Percentiles rank a stretch among this genome's conserved stretches.
Conservation (phyloP, 2,113 vertebrate genomes). For the Bettongia penicillata region DNA sequence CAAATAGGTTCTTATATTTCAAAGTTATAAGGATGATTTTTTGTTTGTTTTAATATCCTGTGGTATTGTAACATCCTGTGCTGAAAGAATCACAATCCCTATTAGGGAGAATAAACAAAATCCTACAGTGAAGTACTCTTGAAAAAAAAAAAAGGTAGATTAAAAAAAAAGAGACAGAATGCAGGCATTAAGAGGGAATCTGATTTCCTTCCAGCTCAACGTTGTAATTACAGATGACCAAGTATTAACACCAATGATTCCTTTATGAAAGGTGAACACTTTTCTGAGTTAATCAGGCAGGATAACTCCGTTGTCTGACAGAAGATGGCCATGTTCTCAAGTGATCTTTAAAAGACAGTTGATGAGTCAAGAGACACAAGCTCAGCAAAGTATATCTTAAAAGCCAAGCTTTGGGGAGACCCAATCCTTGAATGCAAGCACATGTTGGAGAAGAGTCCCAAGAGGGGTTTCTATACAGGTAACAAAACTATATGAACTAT, state of each 20-base stretch:
- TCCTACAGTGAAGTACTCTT: conserved; percentile 3
- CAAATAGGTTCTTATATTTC: conserved; percentile 25
- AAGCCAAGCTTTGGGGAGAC: not conserved
- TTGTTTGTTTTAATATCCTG: conserved; percentile 12
- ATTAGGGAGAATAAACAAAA: conserved; percentile 36
- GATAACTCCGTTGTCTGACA: not conserved
- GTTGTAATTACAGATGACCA: not conserved
- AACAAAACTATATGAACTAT: conserved; percentile 32
- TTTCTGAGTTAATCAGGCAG: not conserved
- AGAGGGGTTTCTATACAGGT: not conserved
- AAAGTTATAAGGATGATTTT: conserved; percentile 5
- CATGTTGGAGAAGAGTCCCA: not conserved
- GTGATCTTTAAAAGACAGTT: not conserved
- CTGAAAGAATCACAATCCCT: not conserved
- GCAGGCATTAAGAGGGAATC: not conserved
- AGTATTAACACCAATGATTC: not conserved
- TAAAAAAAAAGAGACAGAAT: conserved; percentile 59
- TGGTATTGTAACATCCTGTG: not conserved
- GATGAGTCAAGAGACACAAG: not conserved
- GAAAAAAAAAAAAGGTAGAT: not conserved
- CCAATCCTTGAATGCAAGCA: not conserved
- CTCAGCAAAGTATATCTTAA: not conserved
- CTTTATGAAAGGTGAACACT: not conserved
- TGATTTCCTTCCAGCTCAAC: not conserved
- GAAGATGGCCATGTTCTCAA: not conserved